Conservation (phyloP, 2,797 vertebrate species). For the Phaenicophaeus curvirostris region DNA sequence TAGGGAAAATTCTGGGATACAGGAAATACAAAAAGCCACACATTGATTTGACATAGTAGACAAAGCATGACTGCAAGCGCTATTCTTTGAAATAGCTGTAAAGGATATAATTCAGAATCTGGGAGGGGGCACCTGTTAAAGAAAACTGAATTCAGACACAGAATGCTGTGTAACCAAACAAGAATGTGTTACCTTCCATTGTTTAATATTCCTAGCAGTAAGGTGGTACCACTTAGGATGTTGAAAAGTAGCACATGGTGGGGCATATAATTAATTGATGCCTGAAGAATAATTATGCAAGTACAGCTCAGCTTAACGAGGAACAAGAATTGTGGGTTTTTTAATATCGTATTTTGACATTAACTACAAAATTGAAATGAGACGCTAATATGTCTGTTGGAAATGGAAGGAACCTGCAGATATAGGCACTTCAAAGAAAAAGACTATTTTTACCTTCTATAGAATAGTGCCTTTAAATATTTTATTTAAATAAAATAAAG, state of each 20-base stretch:
- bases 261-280: slow-evolving; percentile 40
- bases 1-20: rapidly evolving
- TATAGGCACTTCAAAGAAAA: not conserved
- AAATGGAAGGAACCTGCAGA: not conserved
- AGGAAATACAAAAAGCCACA: not conserved
- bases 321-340: not conserved
- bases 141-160: not conserved
- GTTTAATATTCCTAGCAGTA: slow-evolving; percentile 28
- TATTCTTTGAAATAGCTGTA: not conserved
- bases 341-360: slow-evolving; percentile 1
- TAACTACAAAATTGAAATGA: slow-evolving; percentile 28
- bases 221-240: not conserved
- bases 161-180: not conserved
- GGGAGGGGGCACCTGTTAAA: not conserved
- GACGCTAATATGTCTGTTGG: not conserved
- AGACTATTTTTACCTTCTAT: not conserved
- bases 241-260: slow-evolving; percentile 17
- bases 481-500: not conserved
- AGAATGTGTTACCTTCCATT: not conserved
- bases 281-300: slow-evolving; percentile 39
- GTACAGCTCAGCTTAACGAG: slow-evolving; percentile 22
- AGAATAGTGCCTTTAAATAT: not conserved
- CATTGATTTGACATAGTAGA: not conserved
- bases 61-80: not conserved
- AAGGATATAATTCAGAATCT: slow-evolving; percentile 13